Conservation (phyloP, 2,888 invertebrate species). For the Tiliacea aurago region DNA sequence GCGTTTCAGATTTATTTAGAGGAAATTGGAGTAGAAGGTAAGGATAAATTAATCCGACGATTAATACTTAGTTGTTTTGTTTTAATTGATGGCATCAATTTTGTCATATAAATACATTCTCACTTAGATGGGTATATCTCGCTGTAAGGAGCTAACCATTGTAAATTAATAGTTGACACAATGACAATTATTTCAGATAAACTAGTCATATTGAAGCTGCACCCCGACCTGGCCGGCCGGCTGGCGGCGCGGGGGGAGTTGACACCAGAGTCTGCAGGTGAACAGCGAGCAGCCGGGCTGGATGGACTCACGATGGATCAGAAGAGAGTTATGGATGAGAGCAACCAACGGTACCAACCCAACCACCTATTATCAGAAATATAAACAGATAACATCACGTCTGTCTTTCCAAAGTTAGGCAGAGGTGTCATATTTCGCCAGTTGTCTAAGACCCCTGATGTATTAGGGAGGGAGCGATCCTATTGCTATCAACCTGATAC, state of each 20-base stretch:
- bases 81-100: background rate
- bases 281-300: conserved; percentile 91
- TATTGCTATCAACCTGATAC: background rate
- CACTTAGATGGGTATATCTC: background rate
- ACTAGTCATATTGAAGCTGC: conserved; percentile 89
- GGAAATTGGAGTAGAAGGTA: conserved; percentile 87
- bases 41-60: conserved; percentile 44
- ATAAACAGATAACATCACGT: background rate
- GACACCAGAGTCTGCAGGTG: conserved; percentile 90
- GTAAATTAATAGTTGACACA: background rate
- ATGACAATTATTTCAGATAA: conserved; percentile 84
- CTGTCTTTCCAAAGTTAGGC: background rate
- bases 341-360: conserved; percentile 76
- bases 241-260: conserved; percentile 89
- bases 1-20: conserved; percentile 91
- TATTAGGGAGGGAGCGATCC: background rate
- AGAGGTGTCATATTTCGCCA: background rate
- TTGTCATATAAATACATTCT: background rate
- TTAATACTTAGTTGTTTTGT: background rate
- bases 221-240: conserved; percentile 92
- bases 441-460: background rate
- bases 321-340: conserved; percentile 84
- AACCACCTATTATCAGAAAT: background rate
- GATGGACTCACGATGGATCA: conserved; percentile 88
- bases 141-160: background rate